Conservation (phyloP, 2,113 vertebrate species). For the Ursus arctos region DNA sequence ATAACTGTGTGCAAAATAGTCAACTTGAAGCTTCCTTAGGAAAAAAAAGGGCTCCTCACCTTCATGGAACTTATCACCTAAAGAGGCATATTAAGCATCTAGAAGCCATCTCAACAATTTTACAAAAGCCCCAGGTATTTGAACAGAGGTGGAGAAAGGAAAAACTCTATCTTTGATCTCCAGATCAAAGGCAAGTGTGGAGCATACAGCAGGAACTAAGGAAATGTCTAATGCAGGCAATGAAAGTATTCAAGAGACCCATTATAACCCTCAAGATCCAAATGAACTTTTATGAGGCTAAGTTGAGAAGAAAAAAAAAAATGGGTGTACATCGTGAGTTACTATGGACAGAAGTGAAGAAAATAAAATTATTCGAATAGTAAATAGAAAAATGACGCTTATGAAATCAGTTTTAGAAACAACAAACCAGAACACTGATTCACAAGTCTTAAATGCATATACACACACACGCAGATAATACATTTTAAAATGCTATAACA, state of each 20-base stretch:
- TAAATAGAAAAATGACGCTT: not conserved
- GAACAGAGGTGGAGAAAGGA: not conserved
- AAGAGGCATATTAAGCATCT: not conserved
- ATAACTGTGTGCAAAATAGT: not conserved
- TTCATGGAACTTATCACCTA: not conserved
- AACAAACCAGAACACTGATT: not conserved
- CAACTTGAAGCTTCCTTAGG: not conserved
- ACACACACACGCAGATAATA: not conserved
- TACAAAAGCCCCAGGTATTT: not conserved
- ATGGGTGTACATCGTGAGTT: not conserved
- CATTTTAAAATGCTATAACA: constrained; percentile 21
- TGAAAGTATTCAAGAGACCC: not conserved
- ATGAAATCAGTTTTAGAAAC: not conserved
- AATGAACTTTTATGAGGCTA: not conserved
- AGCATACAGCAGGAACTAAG: not conserved
- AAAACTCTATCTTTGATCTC: not conserved
- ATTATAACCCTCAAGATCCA: not conserved
- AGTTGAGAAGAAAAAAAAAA: not conserved
- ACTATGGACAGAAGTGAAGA: not conserved
- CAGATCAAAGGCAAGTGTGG: not conserved
- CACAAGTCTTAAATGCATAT: not conserved
- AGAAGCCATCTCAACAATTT: not conserved
- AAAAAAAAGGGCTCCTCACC: not conserved
- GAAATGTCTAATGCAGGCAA: not conserved
- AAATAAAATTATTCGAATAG: not conserved